Base-by-base conservation (phyloP, 2,888 invertebrate species). In the Amiota communis region DNA sequence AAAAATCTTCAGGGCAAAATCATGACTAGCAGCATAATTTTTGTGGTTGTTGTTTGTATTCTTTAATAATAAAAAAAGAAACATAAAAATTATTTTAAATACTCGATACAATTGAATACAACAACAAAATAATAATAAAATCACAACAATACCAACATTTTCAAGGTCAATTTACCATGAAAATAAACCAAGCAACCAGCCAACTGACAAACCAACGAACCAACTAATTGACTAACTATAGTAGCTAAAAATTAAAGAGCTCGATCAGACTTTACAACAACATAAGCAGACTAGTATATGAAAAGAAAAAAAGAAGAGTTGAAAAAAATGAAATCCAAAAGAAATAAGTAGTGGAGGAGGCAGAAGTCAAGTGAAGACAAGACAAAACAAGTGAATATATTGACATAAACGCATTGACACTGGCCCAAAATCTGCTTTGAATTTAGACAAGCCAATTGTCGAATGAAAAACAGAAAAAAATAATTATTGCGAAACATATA, bases 401-500 rank as follows among this genome's bases (percentile, higher is more conserved):
- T 59, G 59, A 17, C 17, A 20, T 59, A 72, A 61, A 77, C 74
- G 61, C 67, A 76, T 78, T 82, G 86, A 85, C 86, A 81, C 76
- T 86, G 83, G 83, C 83, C 85, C 80, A 78, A 81, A 83, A 85
- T 76, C 76, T 68, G 67, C 53, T 68, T 53, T 51, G 67, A 53
- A 82, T 76, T 84, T 73, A 53, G 51, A 75, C 76, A 73, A 74
- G 75, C 74, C 78, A 78, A 78, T 73, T 51, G 53, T 20, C 47
- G 51, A 9, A 11, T 15, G 15, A 20, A 20, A 23, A 70, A 56
- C 73, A 74, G 76, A 51, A 70, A 68, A 65, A 49, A 78, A 82
- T 79, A 81, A 80, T 75, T 80, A 74, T 83, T 83, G 83, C 86
- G 83, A 83, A 83, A 83, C 82, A 79, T 17, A 11, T 20, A 17